These are phyloP conservation scores for Gila orcuttii DNA, from an alignment of 2,113 vertebrate genomes.

Conservation along the genomic window DNA sequence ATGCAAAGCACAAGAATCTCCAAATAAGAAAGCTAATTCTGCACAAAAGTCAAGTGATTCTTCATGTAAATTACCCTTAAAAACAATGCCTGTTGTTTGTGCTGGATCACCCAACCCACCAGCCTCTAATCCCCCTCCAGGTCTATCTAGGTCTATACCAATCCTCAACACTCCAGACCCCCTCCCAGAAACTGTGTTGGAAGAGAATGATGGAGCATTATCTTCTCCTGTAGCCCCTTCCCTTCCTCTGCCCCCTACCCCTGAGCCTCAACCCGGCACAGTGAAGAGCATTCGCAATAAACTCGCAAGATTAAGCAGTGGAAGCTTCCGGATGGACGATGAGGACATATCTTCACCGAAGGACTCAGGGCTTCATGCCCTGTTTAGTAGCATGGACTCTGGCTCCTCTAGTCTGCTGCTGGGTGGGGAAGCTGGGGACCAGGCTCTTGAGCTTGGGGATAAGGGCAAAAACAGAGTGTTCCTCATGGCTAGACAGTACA, in stretches of 20 bases:
- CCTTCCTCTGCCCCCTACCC: slow-evolving; percentile 69
- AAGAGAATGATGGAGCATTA: slow-evolving; percentile 66
- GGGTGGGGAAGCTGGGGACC: slow-evolving; percentile 71
- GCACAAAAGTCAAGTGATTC: slow-evolving; percentile 18
- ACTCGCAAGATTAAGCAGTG: slow-evolving; percentile 79
- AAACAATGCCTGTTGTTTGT: slow-evolving; percentile 38
- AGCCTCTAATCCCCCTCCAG: slow-evolving; percentile 60
- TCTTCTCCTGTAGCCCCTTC: slow-evolving; percentile 60
- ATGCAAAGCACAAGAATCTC: slow-evolving; percentile 44
- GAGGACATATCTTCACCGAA: slow-evolving; percentile 71
- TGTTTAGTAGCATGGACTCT: slow-evolving; percentile 77
- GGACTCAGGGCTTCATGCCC: slow-evolving; percentile 74
- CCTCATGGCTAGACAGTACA: slow-evolving; percentile 96
- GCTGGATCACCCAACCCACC: slow-evolving; percentile 61
- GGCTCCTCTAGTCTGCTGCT: slow-evolving; percentile 75
- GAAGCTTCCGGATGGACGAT: slow-evolving; percentile 79
- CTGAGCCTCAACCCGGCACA: slow-evolving; percentile 76
- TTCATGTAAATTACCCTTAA: slow-evolving; percentile 58
- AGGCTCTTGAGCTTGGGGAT: slow-evolving; percentile 78
- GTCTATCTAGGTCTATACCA: slow-evolving; percentile 68
- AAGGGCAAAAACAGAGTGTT: slow-evolving; percentile 91
- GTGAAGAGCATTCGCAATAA: slow-evolving; percentile 77
- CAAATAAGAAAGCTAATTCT: slow-evolving; percentile 44
- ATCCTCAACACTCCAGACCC: slow-evolving; percentile 71
- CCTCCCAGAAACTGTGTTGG: slow-evolving; percentile 56